Conservation (phyloP, 1,140 invertebrate species). For the Probaryconus sp. region DNA sequence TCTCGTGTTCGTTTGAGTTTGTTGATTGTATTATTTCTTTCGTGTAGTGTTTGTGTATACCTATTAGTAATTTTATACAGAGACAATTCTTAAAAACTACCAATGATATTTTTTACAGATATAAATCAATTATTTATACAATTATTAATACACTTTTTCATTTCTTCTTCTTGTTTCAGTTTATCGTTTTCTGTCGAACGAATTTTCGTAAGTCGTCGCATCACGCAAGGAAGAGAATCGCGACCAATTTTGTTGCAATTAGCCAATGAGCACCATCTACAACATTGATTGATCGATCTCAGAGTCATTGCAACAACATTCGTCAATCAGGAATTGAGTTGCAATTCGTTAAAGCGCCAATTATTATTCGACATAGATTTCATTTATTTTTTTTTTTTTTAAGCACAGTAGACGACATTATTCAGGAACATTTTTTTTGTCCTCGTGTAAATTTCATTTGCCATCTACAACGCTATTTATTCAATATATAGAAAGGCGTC, state of each 20-base stretch:
- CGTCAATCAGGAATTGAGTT: neutral
- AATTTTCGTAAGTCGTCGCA: slow-evolving; percentile 8
- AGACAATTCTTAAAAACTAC: slow-evolving; percentile 70
- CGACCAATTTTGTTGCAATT: slow-evolving; percentile 13
- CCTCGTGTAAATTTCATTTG: too few species aligned
- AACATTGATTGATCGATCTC: neutral
- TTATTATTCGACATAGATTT: too few species aligned
- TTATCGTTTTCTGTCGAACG: neutral
- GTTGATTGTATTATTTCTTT: slow-evolving; percentile 27
- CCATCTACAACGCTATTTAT: too few species aligned
- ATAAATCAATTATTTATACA: slow-evolving; percentile 75
- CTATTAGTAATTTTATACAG: slow-evolving; percentile 70
- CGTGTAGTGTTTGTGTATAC: slow-evolving; percentile 41
- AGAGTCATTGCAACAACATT: too few species aligned
- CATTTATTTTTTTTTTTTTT: too few species aligned
- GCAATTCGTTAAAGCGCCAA: neutral
- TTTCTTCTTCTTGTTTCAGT: neutral
- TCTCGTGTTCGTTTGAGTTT: neutral
- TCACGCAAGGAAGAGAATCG: slow-evolving; percentile 23
- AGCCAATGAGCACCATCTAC: slow-evolving; percentile 15
- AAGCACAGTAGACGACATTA: too few species aligned
- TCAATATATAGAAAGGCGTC: too few species aligned
- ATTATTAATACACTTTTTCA: slow-evolving; percentile 55
- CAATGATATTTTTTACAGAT: slow-evolving; percentile 75
- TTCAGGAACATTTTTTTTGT: too few species aligned